Evolutionary conservation across 2,113 vertebrate genomes (phyloP).

Genomic region (Vimba vimba): DNA sequence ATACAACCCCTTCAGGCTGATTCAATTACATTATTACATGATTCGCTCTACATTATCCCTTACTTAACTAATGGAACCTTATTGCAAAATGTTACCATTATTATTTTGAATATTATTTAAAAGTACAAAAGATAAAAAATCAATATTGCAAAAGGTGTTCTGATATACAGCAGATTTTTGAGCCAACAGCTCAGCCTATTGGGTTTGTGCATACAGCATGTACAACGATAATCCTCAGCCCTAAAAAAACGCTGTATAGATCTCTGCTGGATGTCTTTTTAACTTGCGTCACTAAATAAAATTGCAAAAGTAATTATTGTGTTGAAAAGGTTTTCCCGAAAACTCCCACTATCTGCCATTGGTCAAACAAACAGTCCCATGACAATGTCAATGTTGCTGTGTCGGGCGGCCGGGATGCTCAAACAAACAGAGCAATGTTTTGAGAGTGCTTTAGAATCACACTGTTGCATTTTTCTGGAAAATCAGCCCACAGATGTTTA

Average conservation of each 20-base stretch:
- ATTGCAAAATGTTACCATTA: not conserved
- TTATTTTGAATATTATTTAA: not conserved
- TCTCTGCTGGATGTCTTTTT: not conserved
- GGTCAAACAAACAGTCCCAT: not conserved
- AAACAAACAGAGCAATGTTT: constrained; percentile 14
- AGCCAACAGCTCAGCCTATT: not conserved
- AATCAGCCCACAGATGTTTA: constrained; percentile 4
- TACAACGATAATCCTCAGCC: constrained; percentile 50
- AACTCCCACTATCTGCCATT: not conserved
- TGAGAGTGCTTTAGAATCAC: not conserved
- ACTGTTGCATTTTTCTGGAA: not conserved
- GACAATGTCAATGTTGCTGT: not conserved
- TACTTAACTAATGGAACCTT: no score
- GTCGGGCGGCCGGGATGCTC: not conserved
- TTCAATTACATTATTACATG: no score
- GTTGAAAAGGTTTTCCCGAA: not conserved
- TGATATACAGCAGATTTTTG: not conserved
- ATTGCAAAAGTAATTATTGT: not conserved
- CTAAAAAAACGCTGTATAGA: constrained; percentile 51
- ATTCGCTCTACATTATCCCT: no score
- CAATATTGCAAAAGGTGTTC: not conserved
- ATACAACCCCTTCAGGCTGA: no score
- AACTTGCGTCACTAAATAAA: not conserved
- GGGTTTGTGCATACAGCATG: not conserved
- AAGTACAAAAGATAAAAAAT: not conserved